Base-by-base conservation (phyloP, 2,888 invertebrate genomes). In the Rhorus exstirpatorius region DNA sequence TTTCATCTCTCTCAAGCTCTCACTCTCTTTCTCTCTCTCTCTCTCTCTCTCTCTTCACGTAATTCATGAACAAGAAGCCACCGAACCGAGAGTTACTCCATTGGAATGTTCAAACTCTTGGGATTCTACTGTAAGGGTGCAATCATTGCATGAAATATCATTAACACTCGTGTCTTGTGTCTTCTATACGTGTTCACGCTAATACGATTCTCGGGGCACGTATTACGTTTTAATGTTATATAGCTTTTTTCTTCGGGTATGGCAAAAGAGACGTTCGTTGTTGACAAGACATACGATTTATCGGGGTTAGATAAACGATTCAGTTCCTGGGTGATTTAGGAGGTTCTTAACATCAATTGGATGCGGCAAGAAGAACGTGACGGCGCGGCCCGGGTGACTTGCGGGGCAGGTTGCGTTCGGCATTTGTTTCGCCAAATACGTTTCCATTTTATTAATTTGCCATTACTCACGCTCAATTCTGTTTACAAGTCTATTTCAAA, bases 61-160 rank as follows among this genome's bases (percentile, higher is more conserved):
- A 76, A 80, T 70, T 70, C 51, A 26, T 31, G 65, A 76, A 71
- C 76, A 81, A 76, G 76, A 58, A 71, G 65, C 49, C 74, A 55
- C 3, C 46, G 26, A 53, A 35, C 44, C 70, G 55, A 58, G 58
- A 70, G 26, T 65, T 65, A 76, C 76, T 55, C 55, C 41, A 70
- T 58, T 49, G 51, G 70, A 80, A 80, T 80, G 35, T 67, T 67
- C 35, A 70, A 75, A 65, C 55, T 55, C 46, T n/a, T 38, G 60
- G 26, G 51, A n/a, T 24, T 46, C 41, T 38, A 35, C 26, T 35
- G 14, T 41, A 17, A 10, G 14, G 8, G 21, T 10, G 51, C 31
- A 63, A 75, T 79, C 74, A 70, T 79, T 67, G 49, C n/a, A 21
- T 41, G 53, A 53, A 80, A 63, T 80, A 60, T 75, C 53, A 70